These are phyloP conservation scores for Euphydryas editha DNA, from an alignment of 2,888 invertebrate species.

Conservation along the genomic window DNA sequence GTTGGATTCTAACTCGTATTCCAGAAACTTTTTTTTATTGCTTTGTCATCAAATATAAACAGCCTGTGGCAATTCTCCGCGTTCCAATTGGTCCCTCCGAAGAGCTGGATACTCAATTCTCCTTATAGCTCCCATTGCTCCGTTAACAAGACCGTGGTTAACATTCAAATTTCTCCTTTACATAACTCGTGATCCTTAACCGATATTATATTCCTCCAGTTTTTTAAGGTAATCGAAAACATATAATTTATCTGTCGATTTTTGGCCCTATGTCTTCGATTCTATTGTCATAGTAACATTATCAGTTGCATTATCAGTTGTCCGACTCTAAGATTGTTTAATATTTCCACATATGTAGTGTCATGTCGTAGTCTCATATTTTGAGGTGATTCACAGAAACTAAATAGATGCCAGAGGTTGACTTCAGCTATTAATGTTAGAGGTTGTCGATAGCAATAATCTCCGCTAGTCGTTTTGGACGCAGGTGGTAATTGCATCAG, in stretches of 20 bases:
- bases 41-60: conserved; percentile 2
- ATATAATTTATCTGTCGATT: no score
- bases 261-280: no score
- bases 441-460: not conserved
- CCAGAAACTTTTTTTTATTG: no score
- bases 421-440: not conserved
- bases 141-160: conserved; percentile 1
- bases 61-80: not conserved
- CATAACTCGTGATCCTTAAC: not conserved
- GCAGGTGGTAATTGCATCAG: conserved; percentile 2
- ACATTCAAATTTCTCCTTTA: not conserved
- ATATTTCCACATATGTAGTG: not conserved
- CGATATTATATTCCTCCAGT: not conserved
- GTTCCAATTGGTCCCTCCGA: not conserved
- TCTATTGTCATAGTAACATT: no score
- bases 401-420: not conserved
- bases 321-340: not conserved
- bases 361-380: not conserved
- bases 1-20: no score
- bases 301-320: not conserved
- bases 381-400: not conserved
- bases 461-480: not conserved
- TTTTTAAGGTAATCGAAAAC: no score
- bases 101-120: not conserved
- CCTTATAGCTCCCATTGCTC: not conserved